Evolutionary conservation across 2,113 vertebrate species (phyloP), one percentile per base, ranked within the genome.

Genomic region (Clarias magur): DNA sequence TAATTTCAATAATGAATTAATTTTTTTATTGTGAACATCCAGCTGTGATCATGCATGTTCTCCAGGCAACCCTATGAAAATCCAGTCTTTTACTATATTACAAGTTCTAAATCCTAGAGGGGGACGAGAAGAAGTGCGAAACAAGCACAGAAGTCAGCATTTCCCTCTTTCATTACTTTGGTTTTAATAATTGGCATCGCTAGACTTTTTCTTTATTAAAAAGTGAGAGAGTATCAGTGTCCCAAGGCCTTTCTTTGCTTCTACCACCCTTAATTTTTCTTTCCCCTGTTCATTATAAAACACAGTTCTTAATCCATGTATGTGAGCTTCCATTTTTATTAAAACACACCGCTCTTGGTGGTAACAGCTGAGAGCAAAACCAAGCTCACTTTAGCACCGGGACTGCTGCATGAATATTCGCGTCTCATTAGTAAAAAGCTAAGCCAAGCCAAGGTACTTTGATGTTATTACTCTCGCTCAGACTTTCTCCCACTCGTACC

Each of bases 261-360:
- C 25, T 67, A 57, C 38, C 57, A 21, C 42, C 34, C 48, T 48
- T 48, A 3, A 88, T 34, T 57, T 88, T 86, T 88, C n/a, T 88
- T 89, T 48, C 5, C 42, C 84, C 88, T 30, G 17, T 87, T 27
- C 3, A 48, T 15, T 62, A 4, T 57, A 65, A 48, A 59, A 93
- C 91, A 92, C 92, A 93, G 93, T 93, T 94, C 59, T 93, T 91
- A 95, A 94, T 95, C 93, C 91, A 87, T 87, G 53, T 82, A 75
- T 87, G 85, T 56, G 42, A 67, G 81, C 60, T 79, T 86, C 75
- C 67, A 30, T 0, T 88, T 70, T 60, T 92, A 90, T 91, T 90
- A 87, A 92, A 91, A 89, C 88, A 73, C 89, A 91, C 70, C 42
- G 53, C 76, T 76, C 82, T 78, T 56, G 9, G 79, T 59, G 15